Base-by-base conservation (phyloP, 2,797 vertebrate genomes). In the Enteromius paludinosus region DNA sequence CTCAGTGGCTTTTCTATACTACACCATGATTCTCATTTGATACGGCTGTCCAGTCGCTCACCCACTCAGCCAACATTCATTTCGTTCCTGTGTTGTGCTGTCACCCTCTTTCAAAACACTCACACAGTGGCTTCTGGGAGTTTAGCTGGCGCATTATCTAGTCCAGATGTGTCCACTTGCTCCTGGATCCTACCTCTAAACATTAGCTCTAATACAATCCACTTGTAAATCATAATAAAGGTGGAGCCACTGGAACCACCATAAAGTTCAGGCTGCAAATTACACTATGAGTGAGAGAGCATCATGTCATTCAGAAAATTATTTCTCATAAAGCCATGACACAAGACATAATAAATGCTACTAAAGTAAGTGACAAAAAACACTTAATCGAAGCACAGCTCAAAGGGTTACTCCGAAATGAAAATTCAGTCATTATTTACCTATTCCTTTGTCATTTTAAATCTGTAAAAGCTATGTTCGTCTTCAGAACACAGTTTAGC, bases 161-260 rank as follows among this genome's bases (percentile, higher is more conserved):
- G 43, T 84, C 84, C 84, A 87, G 84, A 86, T 84, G 84, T 86
- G 65, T 79, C 52, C 38, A 45, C 41, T 84, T 66, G 18, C 65
- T 65, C 71, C 62, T 82, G 41, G 30, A 82, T 69, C 7, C 61
- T 68, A 77, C 70, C 45, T 77, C 65, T 52, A 11, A 61, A 69
- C 23, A 68, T 68, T 3, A 74, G 15, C 35, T 78, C 70, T 45
- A 72, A 61, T 70, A 69, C 28, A 20, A 38, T 79, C 62, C 83
- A 75, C 69, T 71, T 82, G 79, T 66, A 84, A 66, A 79, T 70
- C 41, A 70, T 23, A 73, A 78, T 66, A 38, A 64, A 47, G 61
- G 25, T 28, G 25, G 12, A 61, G 59, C 12, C 12, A 61, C 12
- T 62, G 61, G 15, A 62, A 62, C 28, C 61, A 62, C 61, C 28